phyloP scores from a whole-genome alignment of 2,888 invertebrate species.

The Volucella inflata region DNA sequence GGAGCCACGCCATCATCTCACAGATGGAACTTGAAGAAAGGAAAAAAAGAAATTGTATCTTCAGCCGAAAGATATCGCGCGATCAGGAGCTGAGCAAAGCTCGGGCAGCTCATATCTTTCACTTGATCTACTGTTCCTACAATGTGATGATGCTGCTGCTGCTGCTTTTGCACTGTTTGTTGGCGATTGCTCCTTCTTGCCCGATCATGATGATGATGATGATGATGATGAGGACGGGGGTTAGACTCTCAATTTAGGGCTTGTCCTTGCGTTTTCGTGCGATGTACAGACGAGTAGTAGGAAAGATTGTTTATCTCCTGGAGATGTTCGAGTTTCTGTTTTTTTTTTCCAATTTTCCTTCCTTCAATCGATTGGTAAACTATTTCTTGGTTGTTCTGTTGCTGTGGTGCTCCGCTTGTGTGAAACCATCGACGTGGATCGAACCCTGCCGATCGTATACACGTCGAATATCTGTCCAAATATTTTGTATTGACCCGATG shows the following conservation, averaged over 20 bases:
- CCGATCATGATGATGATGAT: constrained; percentile 27
- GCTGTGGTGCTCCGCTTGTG: constrained; percentile 47
- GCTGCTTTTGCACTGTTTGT: constrained; percentile 44
- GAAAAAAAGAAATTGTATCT: constrained; percentile 31
- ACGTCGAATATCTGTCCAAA: constrained; percentile 74
- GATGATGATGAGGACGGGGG: constrained; percentile 29
- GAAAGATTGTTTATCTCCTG: constrained; percentile 72
- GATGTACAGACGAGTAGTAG: constrained; percentile 44
- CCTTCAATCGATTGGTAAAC: constrained; percentile 51
- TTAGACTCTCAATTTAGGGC: constrained; percentile 58
- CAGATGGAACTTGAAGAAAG: constrained; percentile 30
- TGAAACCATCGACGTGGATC: constrained; percentile 43
- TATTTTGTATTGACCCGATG: constrained; percentile 74
- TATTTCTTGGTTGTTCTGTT: constrained; percentile 56
- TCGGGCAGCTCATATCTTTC: constrained; percentile 71
- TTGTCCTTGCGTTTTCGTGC: constrained; percentile 62
- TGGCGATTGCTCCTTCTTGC: constrained; percentile 15
- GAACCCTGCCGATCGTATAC: constrained; percentile 39
- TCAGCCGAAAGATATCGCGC: constrained; percentile 58
- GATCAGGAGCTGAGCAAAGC: constrained; percentile 68
- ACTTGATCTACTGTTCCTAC: constrained; percentile 74
- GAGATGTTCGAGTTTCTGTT: constrained; percentile 62
- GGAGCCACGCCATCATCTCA: constrained; percentile 65
- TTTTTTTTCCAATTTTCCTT: constrained; percentile 3
- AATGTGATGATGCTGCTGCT: constrained; percentile 70